Conservation (phyloP, 37 sponge, comb jelly and placozoan genomes). For the Aplysina aerophoba region DNA sequence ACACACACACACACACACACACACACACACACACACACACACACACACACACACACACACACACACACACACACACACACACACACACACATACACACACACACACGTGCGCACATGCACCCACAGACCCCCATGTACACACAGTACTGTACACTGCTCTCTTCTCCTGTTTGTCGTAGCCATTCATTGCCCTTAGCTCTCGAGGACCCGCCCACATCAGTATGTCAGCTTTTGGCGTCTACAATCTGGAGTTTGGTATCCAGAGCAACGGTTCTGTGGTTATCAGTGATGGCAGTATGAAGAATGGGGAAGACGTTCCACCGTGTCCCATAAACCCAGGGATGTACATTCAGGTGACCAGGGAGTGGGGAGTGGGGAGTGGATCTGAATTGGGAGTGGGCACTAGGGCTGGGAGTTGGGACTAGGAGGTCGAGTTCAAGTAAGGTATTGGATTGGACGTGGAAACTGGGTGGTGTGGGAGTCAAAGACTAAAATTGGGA, state of each 20-base stretch:
- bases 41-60: too few relatives aligned
- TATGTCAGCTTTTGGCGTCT: slow-evolving; percentile 2
- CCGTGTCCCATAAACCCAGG: slow-evolving; percentile 14
- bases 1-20: too few relatives aligned
- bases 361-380: background rate
- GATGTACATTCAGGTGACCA: slow-evolving; percentile 7
- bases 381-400: too few relatives aligned
- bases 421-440: too few relatives aligned
- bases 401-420: too few relatives aligned
- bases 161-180: background rate
- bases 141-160: background rate
- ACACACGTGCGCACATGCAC: background rate
- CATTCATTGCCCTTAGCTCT: background rate
- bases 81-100: too few relatives aligned
- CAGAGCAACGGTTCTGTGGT: slow-evolving; percentile 4
- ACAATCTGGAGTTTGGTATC: slow-evolving; percentile 18
- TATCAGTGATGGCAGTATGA: slow-evolving; percentile 1
- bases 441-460: too few relatives aligned
- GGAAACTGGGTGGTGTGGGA: too few relatives aligned
- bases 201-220: background rate
- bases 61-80: too few relatives aligned
- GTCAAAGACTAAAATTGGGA: too few relatives aligned
- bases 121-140: background rate
- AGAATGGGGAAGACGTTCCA: background rate
- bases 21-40: too few relatives aligned